Evolutionary conservation across 1,140 invertebrate genomes (phyloP).

Genomic region (Atta cephalotes): DNA sequence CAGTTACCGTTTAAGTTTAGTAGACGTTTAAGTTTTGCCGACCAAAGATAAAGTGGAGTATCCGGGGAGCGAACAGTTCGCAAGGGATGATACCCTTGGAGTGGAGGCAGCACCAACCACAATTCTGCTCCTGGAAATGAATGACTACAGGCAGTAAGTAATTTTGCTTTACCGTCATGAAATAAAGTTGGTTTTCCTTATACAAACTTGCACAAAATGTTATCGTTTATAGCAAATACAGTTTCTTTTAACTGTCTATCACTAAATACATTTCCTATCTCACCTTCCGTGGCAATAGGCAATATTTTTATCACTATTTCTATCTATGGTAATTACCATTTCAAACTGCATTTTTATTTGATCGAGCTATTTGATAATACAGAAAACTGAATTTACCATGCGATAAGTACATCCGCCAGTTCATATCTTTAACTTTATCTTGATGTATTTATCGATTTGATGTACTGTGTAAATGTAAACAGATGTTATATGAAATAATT

Average conservation of each 20-base stretch:
- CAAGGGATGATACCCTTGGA: constrained; percentile 33
- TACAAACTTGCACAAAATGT: background rate
- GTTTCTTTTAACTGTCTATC: background rate
- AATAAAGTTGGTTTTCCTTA: background rate
- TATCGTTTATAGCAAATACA: constrained; percentile 13
- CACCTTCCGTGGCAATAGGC: background rate
- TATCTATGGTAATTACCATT: background rate
- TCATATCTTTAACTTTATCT: constrained; percentile 7
- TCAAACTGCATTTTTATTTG: background rate
- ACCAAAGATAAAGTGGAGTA: constrained; percentile 6
- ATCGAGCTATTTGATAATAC: background rate
- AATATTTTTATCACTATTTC: background rate
- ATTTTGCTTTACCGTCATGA: constrained; percentile 20
- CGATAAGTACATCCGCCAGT: background rate
- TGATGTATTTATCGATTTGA: constrained; percentile 40
- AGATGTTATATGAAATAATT: constrained; percentile 29
- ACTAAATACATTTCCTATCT: constrained; percentile 9
- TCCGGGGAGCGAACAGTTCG: background rate
- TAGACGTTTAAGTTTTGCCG: constrained; percentile 15
- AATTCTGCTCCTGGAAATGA: too few relatives aligned
- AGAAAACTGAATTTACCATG: constrained; percentile 13
- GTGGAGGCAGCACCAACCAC: constrained; percentile 36
- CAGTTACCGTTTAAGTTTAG: background rate
- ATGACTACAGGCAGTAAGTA: constrained; percentile 16
- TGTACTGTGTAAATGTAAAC: constrained; percentile 11